phyloP scores from a whole-genome alignment of 2,113 vertebrate species.

The Scatophagus argus region DNA sequence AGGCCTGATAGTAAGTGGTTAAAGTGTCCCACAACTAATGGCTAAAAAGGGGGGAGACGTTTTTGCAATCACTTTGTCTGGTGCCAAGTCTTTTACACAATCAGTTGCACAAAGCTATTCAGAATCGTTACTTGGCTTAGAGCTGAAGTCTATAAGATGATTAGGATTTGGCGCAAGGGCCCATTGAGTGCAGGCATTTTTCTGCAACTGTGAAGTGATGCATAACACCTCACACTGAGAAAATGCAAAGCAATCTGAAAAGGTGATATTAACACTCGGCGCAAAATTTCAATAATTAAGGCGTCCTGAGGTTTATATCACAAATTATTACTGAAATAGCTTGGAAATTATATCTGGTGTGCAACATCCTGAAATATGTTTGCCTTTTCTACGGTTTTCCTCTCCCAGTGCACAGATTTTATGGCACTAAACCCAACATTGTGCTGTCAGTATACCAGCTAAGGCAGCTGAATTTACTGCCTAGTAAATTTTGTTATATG shows the following conservation, averaged over 20 bases:
- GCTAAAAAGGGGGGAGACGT: constrained; percentile 50
- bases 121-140: constrained; percentile 50
- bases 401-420: constrained; percentile 36
- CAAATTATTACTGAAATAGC: constrained; percentile 48
- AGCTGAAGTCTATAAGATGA: constrained; percentile 33
- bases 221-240: constrained; percentile 36
- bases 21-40: constrained; percentile 68
- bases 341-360: constrained; percentile 29
- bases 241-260: constrained; percentile 58
- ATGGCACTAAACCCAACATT: constrained; percentile 56
- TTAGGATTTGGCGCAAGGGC: constrained; percentile 43
- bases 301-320: constrained; percentile 36
- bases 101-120: constrained; percentile 55
- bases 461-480: constrained; percentile 61
- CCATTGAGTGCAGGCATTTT: constrained; percentile 27
- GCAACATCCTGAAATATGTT: constrained; percentile 45
- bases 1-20: constrained; percentile 48
- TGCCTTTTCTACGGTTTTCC: constrained; percentile 30
- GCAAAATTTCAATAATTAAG: constrained; percentile 62
- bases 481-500: constrained; percentile 61
- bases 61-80: constrained; percentile 64
- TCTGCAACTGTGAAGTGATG: constrained; percentile 54
- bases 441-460: constrained; percentile 50
- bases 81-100: constrained; percentile 40
- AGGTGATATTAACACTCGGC: constrained; percentile 40